Conservation (phyloP, 1,140 invertebrate species). For the Dryas iulia region DNA sequence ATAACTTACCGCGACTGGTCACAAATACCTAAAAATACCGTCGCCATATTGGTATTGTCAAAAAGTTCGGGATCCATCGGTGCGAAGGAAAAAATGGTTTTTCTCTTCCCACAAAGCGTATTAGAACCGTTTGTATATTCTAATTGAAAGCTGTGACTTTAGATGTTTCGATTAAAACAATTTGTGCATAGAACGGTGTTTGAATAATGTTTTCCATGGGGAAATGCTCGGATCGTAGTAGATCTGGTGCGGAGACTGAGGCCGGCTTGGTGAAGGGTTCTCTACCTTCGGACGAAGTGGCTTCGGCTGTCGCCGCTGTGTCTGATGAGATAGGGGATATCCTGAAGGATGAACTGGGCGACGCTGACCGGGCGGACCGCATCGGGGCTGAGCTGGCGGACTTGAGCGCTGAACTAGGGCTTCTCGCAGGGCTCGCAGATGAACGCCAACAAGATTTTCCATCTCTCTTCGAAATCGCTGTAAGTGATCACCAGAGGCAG, state of each 20-base stretch:
- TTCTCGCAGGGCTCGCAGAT: conserved; percentile 62
- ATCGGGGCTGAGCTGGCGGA: conserved; percentile 70
- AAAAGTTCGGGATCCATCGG: conserved; percentile 68
- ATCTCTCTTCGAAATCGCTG: conserved; percentile 67
- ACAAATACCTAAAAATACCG: conserved; percentile 77
- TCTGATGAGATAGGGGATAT: conserved; percentile 74
- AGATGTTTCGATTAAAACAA: conserved; percentile 71
- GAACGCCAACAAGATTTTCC: conserved; percentile 65
- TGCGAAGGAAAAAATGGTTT: conserved; percentile 73
- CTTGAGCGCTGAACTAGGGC: conserved; percentile 62
- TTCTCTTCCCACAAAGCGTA: conserved; percentile 52
- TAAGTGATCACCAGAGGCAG: conserved; percentile 40
- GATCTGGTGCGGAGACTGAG: conserved; percentile 52
- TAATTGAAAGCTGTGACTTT: conserved; percentile 58
- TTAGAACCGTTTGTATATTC: conserved; percentile 57
- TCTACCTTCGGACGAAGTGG: conserved; percentile 62
- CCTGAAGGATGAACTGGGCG: conserved; percentile 66
- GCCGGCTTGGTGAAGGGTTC: conserved; percentile 55
- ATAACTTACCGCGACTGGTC: conserved; percentile 59
- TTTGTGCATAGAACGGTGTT: conserved; percentile 58
- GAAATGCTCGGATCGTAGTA: conserved; percentile 61
- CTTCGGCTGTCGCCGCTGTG: conserved; percentile 64
- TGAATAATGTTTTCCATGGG: conserved; percentile 75
- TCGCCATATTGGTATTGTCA: conserved; percentile 80
- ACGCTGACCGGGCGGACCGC: conserved; percentile 62